Evolutionary conservation across 1,140 invertebrate genomes (phyloP).

Genomic region (Drosophila funebris): DNA sequence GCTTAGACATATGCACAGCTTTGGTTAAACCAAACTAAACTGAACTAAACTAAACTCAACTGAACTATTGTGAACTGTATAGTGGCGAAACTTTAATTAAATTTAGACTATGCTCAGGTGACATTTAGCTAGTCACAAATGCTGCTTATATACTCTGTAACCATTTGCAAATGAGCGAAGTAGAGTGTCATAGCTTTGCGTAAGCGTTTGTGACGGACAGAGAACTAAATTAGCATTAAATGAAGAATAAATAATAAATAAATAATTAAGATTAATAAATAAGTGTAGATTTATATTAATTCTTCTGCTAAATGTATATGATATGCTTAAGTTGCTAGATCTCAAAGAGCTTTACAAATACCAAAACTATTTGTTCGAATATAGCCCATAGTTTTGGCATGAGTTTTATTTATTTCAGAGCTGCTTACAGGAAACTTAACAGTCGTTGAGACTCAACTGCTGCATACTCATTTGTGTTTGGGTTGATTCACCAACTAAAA

Average conservation of each 20-base stretch:
- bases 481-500: constrained; percentile 29
- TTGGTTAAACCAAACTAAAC: background rate
- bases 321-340: too few species aligned
- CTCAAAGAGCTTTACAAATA: too few species aligned
- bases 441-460: background rate
- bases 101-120: constrained; percentile 9
- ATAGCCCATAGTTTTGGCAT: too few species aligned
- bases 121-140: constrained; percentile 5
- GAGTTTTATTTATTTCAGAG: background rate
- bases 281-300: too few species aligned
- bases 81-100: constrained; percentile 35
- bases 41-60: background rate
- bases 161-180: too few species aligned
- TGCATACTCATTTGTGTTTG: background rate
- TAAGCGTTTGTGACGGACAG: background rate
- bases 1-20: constrained; percentile 7
- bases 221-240: too few species aligned
- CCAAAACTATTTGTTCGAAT: too few species aligned
- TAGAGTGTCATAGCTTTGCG: background rate
- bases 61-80: constrained; percentile 29
- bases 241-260: too few species aligned
- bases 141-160: background rate
- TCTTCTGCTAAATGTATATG: too few species aligned
- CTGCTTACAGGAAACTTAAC: background rate
- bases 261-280: too few species aligned